Conservation (phyloP, 2,888 invertebrate genomes). For the Allacma fusca region DNA sequence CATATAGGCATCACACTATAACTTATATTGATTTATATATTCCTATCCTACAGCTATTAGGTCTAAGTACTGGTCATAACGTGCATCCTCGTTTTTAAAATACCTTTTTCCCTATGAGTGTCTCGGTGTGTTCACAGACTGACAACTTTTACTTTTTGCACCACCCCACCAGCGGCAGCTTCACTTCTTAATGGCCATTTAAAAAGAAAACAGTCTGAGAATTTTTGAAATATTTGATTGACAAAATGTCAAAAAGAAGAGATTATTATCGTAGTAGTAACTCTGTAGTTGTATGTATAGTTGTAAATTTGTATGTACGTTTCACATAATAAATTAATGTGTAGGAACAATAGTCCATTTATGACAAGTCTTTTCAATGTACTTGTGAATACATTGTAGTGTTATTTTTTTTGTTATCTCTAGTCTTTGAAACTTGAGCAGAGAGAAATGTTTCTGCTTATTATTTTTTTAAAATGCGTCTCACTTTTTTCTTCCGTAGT, state of each 20-base stretch:
- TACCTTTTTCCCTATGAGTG: not conserved
- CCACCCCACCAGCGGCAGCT: not conserved
- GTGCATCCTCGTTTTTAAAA: constrained; percentile 30
- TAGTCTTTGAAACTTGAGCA: constrained; percentile 7
- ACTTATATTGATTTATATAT: not conserved
- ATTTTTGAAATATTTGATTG: constrained; percentile 4
- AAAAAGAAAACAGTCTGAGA: not conserved
- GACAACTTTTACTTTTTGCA: not conserved
- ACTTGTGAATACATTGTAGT: not conserved
- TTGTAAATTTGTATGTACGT: constrained; percentile 8
- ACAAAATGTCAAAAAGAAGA: constrained; percentile 22
- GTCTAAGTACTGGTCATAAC: constrained; percentile 29
- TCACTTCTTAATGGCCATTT: not conserved
- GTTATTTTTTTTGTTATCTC: not conserved
- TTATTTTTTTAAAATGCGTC: not conserved
- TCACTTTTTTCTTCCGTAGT: not conserved
- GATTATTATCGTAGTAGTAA: not conserved
- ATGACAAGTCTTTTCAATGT: constrained; percentile 19
- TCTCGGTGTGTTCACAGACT: not conserved
- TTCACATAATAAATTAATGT: constrained; percentile 11
- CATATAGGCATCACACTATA: not conserved
- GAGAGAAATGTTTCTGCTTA: not conserved
- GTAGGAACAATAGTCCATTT: constrained; percentile 25
- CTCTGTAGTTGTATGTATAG: not conserved
- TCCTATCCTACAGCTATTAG: not conserved